These are phyloP conservation scores for Smittia sp. DNA, from an alignment of 2,888 invertebrate genomes.

Conservation along the genomic window DNA sequence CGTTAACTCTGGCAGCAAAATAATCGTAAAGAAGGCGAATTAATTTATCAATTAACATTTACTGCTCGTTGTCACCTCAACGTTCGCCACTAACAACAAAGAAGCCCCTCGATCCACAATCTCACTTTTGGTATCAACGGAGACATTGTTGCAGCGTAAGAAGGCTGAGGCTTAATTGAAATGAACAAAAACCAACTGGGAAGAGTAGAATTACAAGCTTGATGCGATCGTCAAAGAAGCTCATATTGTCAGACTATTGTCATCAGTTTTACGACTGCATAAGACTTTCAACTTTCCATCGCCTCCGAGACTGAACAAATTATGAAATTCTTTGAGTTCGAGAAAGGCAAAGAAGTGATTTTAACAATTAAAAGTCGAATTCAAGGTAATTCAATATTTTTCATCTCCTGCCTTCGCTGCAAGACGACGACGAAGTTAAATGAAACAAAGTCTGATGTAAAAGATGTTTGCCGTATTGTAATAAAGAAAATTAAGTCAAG, in stretches of 20 bases:
- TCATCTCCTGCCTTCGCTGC: not conserved
- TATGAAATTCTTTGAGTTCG: not conserved
- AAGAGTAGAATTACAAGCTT: not conserved
- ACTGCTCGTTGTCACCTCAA: not conserved
- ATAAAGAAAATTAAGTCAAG: conserved; percentile 43
- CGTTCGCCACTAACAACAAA: not conserved
- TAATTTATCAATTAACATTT: conserved; percentile 29
- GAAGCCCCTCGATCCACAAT: not conserved
- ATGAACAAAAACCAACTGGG: not conserved
- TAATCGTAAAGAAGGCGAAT: conserved; percentile 9
- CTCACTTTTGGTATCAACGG: conserved; percentile 6
- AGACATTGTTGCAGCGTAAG: not conserved
- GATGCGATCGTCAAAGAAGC: not conserved
- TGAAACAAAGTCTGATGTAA: conserved; percentile 8
- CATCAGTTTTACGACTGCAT: not conserved
- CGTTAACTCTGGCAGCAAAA: not conserved
- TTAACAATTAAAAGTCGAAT: conserved; percentile 22
- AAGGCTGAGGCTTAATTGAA: not conserved
- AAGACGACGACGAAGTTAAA: not conserved
- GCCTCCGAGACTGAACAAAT: not conserved
- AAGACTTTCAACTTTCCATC: conserved; percentile 13
- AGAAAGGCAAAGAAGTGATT: not conserved
- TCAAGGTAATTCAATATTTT: conserved; percentile 21
- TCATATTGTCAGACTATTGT: conserved; percentile 8
- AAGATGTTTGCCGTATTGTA: conserved; percentile 13